Conservation (phyloP, 2,797 vertebrate genomes). For the Bovichtus variegatus region DNA sequence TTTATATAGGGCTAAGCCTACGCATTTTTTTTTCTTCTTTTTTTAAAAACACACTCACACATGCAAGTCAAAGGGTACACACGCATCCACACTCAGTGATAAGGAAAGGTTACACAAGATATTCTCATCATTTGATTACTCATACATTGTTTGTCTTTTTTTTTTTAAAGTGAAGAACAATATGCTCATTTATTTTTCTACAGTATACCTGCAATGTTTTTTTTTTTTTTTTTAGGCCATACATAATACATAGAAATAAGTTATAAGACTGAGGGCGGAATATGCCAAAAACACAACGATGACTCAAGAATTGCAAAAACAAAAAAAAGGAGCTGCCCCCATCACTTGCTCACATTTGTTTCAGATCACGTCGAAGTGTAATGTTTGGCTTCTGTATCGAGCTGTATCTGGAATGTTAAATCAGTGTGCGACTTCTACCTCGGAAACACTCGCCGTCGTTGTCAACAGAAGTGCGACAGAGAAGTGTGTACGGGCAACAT, state of each 20-base stretch:
- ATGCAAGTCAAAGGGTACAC: conserved; percentile 25
- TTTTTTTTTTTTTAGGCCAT: conserved; percentile 38
- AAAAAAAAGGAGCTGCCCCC: conserved; percentile 47
- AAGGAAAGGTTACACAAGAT: conserved; percentile 60
- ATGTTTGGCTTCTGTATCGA: neutral
- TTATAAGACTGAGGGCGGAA: conserved; percentile 46
- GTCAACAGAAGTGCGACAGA: neutral
- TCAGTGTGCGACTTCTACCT: neutral
- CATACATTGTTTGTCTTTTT: conserved; percentile 60
- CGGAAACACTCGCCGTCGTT: neutral
- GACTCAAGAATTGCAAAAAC: conserved; percentile 37
- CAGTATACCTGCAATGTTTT: conserved; percentile 54
- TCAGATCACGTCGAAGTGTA: neutral
- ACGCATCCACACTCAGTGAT: conserved; percentile 29
- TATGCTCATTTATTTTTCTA: conserved; percentile 70
- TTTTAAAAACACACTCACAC: conserved; percentile 30
- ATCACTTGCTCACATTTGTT: conserved; percentile 5
- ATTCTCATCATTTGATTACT: conserved; percentile 67
- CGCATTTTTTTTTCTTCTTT: conserved; percentile 23
- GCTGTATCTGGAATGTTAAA: conserved; percentile 13
- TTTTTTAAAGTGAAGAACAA: conserved; percentile 69
- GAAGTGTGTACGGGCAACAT: conserved; percentile 23
- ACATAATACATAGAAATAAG: conserved; percentile 68
- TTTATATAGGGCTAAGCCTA: conserved; percentile 62
- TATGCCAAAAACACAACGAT: conserved; percentile 46